phyloP scores from a whole-genome alignment of 2,113 vertebrate genomes.

The Sylvietta virens region DNA sequence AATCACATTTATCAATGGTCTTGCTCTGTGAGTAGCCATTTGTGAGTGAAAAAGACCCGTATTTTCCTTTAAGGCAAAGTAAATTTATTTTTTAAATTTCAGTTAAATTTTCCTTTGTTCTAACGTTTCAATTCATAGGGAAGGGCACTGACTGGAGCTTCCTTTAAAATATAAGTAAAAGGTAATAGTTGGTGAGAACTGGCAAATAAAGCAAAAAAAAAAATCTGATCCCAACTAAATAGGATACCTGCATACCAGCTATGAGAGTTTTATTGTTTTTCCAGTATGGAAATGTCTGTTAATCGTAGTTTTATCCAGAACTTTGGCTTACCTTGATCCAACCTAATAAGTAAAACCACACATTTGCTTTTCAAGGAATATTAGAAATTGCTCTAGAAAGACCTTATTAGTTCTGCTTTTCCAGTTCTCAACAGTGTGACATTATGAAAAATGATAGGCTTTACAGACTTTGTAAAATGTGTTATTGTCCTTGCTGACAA shows the following conservation, averaged over 20 bases:
- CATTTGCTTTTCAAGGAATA: background rate
- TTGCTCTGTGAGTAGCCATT: background rate
- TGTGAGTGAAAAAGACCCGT: background rate
- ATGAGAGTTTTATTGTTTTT: background rate
- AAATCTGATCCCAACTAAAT: background rate
- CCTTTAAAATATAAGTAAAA: background rate
- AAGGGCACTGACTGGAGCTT: background rate
- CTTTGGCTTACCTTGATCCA: background rate
- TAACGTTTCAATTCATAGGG: background rate
- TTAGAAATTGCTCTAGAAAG: constrained; percentile 5
- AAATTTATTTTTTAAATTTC: background rate
- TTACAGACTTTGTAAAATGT: constrained; percentile 26
- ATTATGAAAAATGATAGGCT: constrained; percentile 38
- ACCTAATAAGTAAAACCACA: background rate
- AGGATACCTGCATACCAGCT: too few species aligned
- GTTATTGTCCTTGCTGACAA: constrained; percentile 9
- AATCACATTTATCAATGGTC: background rate
- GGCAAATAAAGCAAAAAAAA: background rate
- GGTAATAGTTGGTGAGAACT: background rate
- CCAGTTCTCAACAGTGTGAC: constrained; percentile 5
- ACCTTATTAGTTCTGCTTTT: constrained; percentile 56
- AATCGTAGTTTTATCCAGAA: background rate
- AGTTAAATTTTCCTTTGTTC: background rate
- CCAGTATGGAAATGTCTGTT: background rate
- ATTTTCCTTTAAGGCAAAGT: background rate